phyloP scores from a whole-genome alignment of 2,797 vertebrate species.

The Amphiprion clarkii region DNA sequence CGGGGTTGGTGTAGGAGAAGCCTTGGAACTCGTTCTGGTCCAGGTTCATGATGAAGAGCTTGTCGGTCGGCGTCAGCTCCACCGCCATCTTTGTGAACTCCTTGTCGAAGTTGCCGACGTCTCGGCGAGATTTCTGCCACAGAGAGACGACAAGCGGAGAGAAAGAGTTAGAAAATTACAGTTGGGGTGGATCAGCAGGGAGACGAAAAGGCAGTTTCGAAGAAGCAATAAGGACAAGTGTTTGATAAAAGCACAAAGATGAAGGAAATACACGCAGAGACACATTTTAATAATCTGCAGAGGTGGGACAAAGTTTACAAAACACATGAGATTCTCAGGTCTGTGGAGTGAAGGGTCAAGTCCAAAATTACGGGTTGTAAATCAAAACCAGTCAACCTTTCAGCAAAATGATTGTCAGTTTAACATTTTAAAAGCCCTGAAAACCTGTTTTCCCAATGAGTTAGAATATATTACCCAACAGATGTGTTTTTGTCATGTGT shows the following conservation, averaged over 20 bases:
- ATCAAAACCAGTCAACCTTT: background rate
- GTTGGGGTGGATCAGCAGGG: background rate
- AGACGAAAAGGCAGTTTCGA: background rate
- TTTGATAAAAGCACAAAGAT: slow-evolving; percentile 60
- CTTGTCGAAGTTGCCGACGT: slow-evolving; percentile 98
- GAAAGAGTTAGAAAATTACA: background rate
- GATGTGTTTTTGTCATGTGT: too few species aligned
- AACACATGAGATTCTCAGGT: background rate
- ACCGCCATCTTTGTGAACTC: slow-evolving; percentile 99
- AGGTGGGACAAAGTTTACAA: slow-evolving; percentile 32
- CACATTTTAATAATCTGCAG: slow-evolving; percentile 36
- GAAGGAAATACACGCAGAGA: slow-evolving; percentile 42
- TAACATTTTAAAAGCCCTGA: too few species aligned
- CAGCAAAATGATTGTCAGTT: too few species aligned
- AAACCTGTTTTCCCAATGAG: too few species aligned
- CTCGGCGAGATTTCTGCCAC: slow-evolving; percentile 93
- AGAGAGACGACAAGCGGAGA: slow-evolving; percentile 11
- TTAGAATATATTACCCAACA: too few species aligned
- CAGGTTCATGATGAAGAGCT: slow-evolving; percentile 99
- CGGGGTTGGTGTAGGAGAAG: slow-evolving; percentile 99
- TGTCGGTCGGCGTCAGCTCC: slow-evolving; percentile 98
- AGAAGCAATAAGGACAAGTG: slow-evolving; percentile 3
- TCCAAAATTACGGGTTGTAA: background rate
- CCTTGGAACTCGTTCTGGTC: slow-evolving; percentile 99
- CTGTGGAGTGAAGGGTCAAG: background rate